phyloP scores from a whole-genome alignment of 2,888 invertebrate species.

The Agonopterix arenella region DNA sequence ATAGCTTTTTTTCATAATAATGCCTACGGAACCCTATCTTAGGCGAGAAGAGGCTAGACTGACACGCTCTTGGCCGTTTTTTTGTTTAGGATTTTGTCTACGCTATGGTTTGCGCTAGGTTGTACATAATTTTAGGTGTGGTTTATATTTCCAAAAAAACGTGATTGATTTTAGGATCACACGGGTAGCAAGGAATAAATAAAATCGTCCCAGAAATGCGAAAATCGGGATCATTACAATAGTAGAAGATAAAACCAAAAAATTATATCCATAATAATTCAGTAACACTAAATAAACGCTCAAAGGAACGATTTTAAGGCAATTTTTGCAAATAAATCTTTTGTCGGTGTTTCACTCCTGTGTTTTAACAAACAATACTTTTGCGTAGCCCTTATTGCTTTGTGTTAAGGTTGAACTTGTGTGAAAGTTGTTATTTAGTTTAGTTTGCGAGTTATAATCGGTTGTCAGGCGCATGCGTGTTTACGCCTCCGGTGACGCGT shows the following conservation, averaged over 20 bases:
- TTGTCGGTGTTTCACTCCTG: constrained; percentile 13
- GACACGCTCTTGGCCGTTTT: too few relatives aligned
- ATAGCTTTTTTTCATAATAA: too few relatives aligned
- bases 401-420: constrained; percentile 5
- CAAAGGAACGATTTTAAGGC: constrained; percentile 19
- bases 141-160: too few relatives aligned
- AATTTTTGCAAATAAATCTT: constrained; percentile 37
- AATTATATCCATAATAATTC: not conserved
- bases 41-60: too few relatives aligned
- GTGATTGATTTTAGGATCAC: too few relatives aligned
- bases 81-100: too few relatives aligned
- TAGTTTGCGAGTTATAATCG: constrained; percentile 16
- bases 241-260: not conserved
- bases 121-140: too few relatives aligned
- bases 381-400: not conserved
- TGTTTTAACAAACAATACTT: constrained; percentile 2
- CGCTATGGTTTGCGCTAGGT: too few relatives aligned
- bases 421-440: not conserved
- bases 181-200: not conserved
- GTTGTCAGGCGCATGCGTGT: constrained; percentile 18
- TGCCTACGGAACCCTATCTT: too few relatives aligned
- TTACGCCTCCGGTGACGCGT: constrained; percentile 48
- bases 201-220: not conserved
- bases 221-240: not conserved
- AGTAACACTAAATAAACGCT: constrained; percentile 7